A percentile compares a stretch with the other conserved stretches of the same genome.
Evolutionary conservation across 92 coral and sea anemone species (phyloP).

Genomic region (Palythoa heliodiscus): DNA sequence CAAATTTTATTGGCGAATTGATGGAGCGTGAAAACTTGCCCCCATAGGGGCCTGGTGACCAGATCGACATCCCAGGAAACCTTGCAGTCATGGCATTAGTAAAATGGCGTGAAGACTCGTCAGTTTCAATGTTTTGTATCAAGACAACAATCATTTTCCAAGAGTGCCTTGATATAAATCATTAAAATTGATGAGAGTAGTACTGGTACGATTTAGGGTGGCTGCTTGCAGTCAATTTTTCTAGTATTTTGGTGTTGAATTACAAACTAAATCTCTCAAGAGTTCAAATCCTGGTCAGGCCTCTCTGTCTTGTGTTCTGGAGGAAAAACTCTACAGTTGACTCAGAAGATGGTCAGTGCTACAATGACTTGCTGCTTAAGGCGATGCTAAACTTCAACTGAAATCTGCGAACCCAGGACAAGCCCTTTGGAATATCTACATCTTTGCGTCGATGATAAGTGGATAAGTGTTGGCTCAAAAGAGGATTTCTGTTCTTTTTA

Average conservation of each 20-base stretch:
- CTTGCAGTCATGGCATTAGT: too few relatives aligned
- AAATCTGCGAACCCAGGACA: background rate
- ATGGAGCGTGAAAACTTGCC: too few relatives aligned
- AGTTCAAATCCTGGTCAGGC: background rate
- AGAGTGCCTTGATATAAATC: too few relatives aligned
- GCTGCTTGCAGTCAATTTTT: background rate
- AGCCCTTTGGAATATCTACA: background rate
- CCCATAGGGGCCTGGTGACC: too few relatives aligned
- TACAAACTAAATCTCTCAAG: conserved; percentile 8
- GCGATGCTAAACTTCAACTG: background rate
- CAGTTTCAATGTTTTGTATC: background rate
- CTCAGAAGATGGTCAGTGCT: background rate
- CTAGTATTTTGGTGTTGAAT: background rate
- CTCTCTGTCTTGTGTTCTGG: background rate
- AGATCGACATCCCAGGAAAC: too few relatives aligned
- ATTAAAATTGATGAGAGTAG: too few relatives aligned
- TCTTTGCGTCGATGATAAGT: too few relatives aligned
- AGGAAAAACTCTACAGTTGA: background rate
- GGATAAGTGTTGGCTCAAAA: conserved; percentile 7
- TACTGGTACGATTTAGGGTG: too few relatives aligned
- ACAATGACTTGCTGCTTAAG: background rate
- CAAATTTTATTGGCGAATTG: too few relatives aligned
- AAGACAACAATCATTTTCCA: too few relatives aligned
- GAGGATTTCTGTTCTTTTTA: background rate
- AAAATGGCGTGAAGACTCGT: too few relatives aligned